Evolutionary conservation across 1,140 invertebrate genomes (phyloP).

Genomic region (Bombus ignitus): DNA sequence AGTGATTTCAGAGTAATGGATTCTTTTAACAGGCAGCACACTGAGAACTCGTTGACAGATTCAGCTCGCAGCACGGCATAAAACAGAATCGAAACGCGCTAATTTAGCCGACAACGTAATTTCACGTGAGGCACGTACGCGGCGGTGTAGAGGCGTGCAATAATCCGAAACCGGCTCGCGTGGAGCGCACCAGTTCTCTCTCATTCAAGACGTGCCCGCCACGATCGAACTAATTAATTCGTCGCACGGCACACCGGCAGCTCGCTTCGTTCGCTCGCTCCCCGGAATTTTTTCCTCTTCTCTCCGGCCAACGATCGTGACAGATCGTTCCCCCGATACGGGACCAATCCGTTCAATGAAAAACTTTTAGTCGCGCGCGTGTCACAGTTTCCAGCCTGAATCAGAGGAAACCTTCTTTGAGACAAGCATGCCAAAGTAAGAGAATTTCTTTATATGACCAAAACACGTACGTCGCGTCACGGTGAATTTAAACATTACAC

Average conservation of each 20-base stretch:
- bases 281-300: constrained; percentile 50
- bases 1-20: not conserved
- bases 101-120: constrained; percentile 60
- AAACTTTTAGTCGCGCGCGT: constrained; percentile 40
- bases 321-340: constrained; percentile 61
- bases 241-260: constrained; percentile 55
- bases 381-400: not conserved
- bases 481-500: too few species aligned
- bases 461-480: too few species aligned
- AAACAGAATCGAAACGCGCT: constrained; percentile 58
- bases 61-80: constrained; percentile 14
- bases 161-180: constrained; percentile 53
- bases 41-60: constrained; percentile 5
- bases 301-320: constrained; percentile 49
- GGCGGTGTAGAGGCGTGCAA: constrained; percentile 54
- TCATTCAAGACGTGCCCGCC: constrained; percentile 64
- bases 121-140: constrained; percentile 60
- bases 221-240: constrained; percentile 69
- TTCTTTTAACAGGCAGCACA: not conserved
- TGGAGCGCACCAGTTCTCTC: constrained; percentile 48
- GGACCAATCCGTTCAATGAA: constrained; percentile 60
- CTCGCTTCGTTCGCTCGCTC: constrained; percentile 20
- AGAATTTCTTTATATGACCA: too few species aligned
- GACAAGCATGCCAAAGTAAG: too few species aligned
- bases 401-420: not conserved